These are phyloP conservation scores for Champsocephalus gunnari DNA, from an alignment of 2,797 vertebrate genomes.

Conservation along the genomic window DNA sequence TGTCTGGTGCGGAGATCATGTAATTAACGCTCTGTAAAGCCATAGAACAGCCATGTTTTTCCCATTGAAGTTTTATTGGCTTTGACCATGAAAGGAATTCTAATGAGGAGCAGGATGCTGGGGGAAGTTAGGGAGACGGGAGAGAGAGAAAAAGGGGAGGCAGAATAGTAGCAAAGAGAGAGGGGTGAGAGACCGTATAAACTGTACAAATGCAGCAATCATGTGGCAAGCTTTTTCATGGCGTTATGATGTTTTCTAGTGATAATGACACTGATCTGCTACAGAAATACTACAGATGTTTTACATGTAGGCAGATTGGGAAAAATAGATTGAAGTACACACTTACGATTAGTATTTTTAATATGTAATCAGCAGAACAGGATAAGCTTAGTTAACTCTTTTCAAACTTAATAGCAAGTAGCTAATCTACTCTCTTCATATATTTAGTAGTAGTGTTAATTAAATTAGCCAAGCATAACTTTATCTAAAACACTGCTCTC, in stretches of 20 bases:
- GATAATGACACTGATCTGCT: constrained; percentile 47
- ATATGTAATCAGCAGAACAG: background rate
- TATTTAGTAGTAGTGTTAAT: no score
- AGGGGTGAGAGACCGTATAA: constrained; percentile 51
- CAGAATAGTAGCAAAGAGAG: constrained; percentile 51
- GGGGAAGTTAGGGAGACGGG: constrained; percentile 64
- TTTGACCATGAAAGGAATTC: constrained; percentile 83
- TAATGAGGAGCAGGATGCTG: constrained; percentile 84
- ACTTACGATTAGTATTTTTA: background rate
- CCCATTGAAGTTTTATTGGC: constrained; percentile 85
- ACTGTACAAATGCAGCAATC: constrained; percentile 67
- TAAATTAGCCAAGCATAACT: background rate
- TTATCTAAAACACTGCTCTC: background rate
- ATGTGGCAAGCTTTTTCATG: constrained; percentile 57
- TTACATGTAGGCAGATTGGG: background rate
- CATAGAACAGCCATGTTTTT: constrained; percentile 76
- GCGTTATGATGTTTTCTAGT: constrained; percentile 47
- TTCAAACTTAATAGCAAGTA: background rate
- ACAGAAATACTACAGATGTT: constrained; percentile 34
- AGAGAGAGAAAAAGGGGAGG: constrained; percentile 31
- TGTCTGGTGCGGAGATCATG: constrained; percentile 71
- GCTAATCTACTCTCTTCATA: background rate
- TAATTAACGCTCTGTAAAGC: constrained; percentile 80
- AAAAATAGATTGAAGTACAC: no score
- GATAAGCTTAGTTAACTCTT: background rate